Percentiles rank a stretch among this genome's conserved stretches.
phyloP scores from a whole-genome alignment of 2,113 vertebrate species.

The Pyxicephalus adspersus region DNA sequence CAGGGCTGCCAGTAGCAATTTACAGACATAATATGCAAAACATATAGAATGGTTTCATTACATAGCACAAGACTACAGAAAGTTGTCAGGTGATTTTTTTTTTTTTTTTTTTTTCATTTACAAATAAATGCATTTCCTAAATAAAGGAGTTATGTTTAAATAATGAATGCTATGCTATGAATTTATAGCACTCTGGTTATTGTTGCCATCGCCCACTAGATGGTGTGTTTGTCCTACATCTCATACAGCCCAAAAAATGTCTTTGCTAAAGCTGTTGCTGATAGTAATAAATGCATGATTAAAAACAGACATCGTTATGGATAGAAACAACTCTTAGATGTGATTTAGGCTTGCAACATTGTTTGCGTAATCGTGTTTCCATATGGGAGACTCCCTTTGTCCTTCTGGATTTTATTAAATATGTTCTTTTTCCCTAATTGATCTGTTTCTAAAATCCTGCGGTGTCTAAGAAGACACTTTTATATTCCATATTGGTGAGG shows the following conservation, averaged over 20 bases:
- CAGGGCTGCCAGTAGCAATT: too few relatives aligned
- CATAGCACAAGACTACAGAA: too few relatives aligned
- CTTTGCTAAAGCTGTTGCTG: not conserved
- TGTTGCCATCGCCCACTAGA: conserved; percentile 68
- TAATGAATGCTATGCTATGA: too few relatives aligned
- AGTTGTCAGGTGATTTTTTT: too few relatives aligned
- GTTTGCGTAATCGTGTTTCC: conserved; percentile 69
- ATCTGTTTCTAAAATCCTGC: too few relatives aligned
- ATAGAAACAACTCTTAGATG: conserved; percentile 67
- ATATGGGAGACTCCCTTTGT: not conserved
- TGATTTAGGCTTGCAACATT: conserved; percentile 67
- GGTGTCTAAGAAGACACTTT: too few relatives aligned
- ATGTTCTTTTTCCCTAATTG: not conserved
- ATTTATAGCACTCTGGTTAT: not conserved
- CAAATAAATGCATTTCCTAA: too few relatives aligned
- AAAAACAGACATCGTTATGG: conserved; percentile 68
- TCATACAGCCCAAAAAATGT: not conserved
- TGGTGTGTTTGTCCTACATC: conserved; percentile 69
- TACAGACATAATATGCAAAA: too few relatives aligned
- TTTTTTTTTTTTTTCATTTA: too few relatives aligned
- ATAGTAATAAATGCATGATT: conserved; percentile 53
- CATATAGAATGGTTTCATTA: too few relatives aligned
- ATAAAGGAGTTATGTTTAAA: too few relatives aligned
- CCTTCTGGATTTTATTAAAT: conserved; percentile 1
- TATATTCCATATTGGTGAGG: too few relatives aligned